Conservation (phyloP, 1,140 invertebrate species). For the Ptiloglossa arizonensis region DNA sequence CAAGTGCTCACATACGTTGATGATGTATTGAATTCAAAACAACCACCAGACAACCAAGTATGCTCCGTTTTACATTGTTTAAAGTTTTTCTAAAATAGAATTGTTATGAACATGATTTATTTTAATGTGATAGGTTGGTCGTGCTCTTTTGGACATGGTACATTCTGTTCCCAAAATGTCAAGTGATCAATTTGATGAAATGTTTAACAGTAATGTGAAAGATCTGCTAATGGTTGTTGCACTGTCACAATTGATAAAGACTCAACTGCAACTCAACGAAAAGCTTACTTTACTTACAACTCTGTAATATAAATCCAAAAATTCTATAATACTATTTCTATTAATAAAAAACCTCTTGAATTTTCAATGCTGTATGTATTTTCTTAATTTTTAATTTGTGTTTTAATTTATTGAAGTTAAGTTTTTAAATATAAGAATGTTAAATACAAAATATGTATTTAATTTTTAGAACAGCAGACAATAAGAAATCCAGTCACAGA, state of each 20-base stretch:
- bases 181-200: conserved; percentile 94
- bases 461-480: too few relatives aligned
- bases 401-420: too few relatives aligned
- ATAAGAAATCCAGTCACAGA: too few relatives aligned
- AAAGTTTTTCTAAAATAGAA: background rate
- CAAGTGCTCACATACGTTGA: conserved; percentile 94
- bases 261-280: conserved; percentile 96
- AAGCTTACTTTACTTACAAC: conserved; percentile 93
- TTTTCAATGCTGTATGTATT: too few relatives aligned
- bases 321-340: conserved; percentile 20
- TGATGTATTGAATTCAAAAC: conserved; percentile 89
- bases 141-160: conserved; percentile 93
- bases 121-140: conserved; percentile 84
- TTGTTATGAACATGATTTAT: background rate
- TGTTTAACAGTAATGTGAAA: conserved; percentile 98
- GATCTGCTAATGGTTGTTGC: conserved; percentile 98
- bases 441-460: too few relatives aligned
- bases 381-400: too few relatives aligned
- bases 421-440: too few relatives aligned
- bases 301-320: background rate
- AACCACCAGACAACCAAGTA: conserved; percentile 87
- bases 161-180: conserved; percentile 95
- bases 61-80: background rate
- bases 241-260: conserved; percentile 96
- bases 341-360: conserved; percentile 30